phyloP scores from a whole-genome alignment of 1,140 invertebrate genomes.

The Ips nitidus region DNA sequence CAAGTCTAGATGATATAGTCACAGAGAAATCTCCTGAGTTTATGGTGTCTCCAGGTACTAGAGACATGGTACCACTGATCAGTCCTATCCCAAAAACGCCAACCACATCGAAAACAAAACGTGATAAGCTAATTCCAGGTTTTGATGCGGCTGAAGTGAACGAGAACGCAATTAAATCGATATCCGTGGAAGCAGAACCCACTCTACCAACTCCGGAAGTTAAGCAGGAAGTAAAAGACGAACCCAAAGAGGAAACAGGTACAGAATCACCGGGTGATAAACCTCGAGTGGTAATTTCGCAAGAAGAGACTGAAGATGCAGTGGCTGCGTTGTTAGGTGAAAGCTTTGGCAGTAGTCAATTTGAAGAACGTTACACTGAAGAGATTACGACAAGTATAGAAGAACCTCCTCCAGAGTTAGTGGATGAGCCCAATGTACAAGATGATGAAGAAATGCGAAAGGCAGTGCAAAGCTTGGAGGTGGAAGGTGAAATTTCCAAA shows the following conservation, averaged over 20 bases:
- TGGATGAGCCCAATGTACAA: conserved; percentile 61
- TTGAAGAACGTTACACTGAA: conserved; percentile 55
- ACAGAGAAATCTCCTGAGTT: conserved; percentile 50
- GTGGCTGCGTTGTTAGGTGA: conserved; percentile 84
- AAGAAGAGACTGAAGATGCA: conserved; percentile 90
- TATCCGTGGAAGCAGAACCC: conserved; percentile 59
- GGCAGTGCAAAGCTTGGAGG: conserved; percentile 73
- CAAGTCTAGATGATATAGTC: conserved; percentile 44
- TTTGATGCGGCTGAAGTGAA: conserved; percentile 72
- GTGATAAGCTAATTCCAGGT: conserved; percentile 68
- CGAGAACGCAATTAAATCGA: conserved; percentile 77
- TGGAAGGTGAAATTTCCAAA: conserved; percentile 74
- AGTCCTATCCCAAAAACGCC: conserved; percentile 62
- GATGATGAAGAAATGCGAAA: conserved; percentile 78
- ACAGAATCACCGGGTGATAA: conserved; percentile 62
- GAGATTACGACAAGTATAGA: conserved; percentile 47
- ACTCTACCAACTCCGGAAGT: conserved; percentile 46
- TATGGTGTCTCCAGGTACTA: conserved; percentile 51
- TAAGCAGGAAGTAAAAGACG: conserved; percentile 52
- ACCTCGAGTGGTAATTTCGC: conserved; percentile 80
- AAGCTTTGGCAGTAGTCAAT: conserved; percentile 67
- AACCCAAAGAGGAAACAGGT: conserved; percentile 41
- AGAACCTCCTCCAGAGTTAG: conserved; percentile 51
- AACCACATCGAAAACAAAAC: conserved; percentile 49
- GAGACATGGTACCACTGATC: conserved; percentile 53